These are phyloP conservation scores for Eulimnadia texana DNA, from an alignment of 1,140 invertebrate genomes.

Conservation along the genomic window DNA sequence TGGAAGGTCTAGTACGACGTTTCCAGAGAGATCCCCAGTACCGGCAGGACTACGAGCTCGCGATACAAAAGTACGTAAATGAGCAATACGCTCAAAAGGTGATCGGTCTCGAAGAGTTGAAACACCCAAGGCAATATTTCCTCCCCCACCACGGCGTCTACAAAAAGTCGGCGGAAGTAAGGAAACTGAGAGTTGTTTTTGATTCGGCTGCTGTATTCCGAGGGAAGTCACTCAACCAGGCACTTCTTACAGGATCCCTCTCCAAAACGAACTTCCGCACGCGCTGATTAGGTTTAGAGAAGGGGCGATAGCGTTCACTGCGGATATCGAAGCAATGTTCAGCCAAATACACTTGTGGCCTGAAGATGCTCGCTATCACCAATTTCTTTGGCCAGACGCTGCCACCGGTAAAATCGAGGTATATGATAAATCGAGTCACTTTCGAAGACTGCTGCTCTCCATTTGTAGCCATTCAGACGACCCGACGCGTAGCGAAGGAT, in stretches of 20 bases:
- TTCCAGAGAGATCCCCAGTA: background rate
- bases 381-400: conserved; percentile 5
- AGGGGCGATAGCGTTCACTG: background rate
- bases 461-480: background rate
- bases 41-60: background rate
- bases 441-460: background rate
- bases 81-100: background rate
- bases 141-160: conserved; percentile 10
- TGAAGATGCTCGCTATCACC: conserved; percentile 8
- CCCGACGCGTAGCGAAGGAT: background rate
- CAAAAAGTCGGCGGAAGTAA: background rate
- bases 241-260: conserved; percentile 4
- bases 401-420: background rate
- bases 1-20: background rate
- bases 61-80: conserved; percentile 2
- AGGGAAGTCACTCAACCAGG: background rate
- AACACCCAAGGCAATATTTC: conserved; percentile 4
- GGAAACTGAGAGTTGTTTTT: background rate
- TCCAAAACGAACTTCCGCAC: background rate
- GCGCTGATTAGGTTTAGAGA: conserved; percentile 5
- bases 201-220: background rate
- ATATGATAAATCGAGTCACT: background rate
- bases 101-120: background rate
- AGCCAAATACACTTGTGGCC: background rate
- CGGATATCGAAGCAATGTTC: conserved; percentile 12